Evolutionary conservation across 1,140 invertebrate genomes (phyloP), one percentile per base, ranked within the genome.

Genomic region (Tetramorium simillimum): DNA sequence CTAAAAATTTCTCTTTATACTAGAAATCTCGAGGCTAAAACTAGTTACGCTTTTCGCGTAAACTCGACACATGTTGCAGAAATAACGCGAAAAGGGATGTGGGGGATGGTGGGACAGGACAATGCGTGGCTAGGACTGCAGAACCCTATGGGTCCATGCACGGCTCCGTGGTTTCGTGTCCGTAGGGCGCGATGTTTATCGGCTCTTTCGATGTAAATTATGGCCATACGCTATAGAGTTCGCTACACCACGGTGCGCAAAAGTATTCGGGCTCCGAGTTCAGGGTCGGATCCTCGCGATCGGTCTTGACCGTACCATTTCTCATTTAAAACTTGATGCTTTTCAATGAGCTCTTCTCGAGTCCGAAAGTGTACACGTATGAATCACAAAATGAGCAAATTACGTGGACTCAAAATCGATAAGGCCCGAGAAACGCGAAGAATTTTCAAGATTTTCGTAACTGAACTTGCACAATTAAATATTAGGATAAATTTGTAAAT

Each of bases 121-220:
- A 73, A 88, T 89, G 87, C 91, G 88, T 86, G 81, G 90, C 80
- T 87, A 90, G 91, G 88, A 90, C 90, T 91, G 90, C 86, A 73
- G 12, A 43, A 24, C 56, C 24, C 69, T 78, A 78, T 33, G 73
- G 91, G 89, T 90, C 75, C 92, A 86, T 89, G 87, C 92, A 69
- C 90, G 91, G 92, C 88, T 86, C 40, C 85, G 37, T 87, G 63
- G 76, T 91, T 93, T 91, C 91, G 91, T 90, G 88, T 93, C 91
- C 93, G 90, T 87, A 90, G 93, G 93, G 92, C 91, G 93, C 92
- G 91, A 93, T 93, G 92, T 93, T 93, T 93, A 93, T 93, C 93
- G 92, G 92, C 92, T 92, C 92, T 92, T 93, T 93, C 92, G 93
- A 93, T 93, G 92, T 93, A 93, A 93, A 93, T 93, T 93, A 93